Conservation (phyloP, 2,888 invertebrate species). For the Drosophila paranaensis region DNA sequence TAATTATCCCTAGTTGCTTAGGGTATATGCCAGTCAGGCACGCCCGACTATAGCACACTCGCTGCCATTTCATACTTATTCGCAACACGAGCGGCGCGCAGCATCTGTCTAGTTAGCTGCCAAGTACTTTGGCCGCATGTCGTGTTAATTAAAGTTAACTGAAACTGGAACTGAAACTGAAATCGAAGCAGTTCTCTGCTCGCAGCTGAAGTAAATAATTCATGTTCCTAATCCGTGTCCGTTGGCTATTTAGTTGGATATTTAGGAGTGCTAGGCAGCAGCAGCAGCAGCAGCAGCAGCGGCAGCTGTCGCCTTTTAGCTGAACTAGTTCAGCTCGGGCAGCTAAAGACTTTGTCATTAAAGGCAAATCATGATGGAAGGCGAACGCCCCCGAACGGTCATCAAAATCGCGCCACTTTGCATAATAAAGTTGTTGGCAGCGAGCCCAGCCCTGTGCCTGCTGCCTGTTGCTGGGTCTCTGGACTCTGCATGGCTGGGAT, state of each 20-base stretch:
- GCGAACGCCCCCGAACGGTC: constrained; percentile 37
- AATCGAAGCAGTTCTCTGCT: constrained; percentile 1
- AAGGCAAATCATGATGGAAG: constrained; percentile 68
- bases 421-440: constrained; percentile 56
- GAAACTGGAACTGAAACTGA: constrained; percentile 3
- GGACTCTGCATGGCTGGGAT: constrained; percentile 15
- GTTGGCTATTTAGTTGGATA: constrained; percentile 5
- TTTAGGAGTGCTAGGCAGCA: constrained; percentile 40
- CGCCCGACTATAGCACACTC: neutral
- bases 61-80: neutral
- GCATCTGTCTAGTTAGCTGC: constrained; percentile 10
- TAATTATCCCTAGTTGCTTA: too few relatives aligned
- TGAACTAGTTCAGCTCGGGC: constrained; percentile 20
- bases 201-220: neutral
- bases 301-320: constrained; percentile 28
- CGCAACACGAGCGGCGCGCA: constrained; percentile 1
- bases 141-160: constrained; percentile 26
- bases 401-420: constrained; percentile 49
- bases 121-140: constrained; percentile 13
- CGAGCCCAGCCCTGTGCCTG: constrained; percentile 1
- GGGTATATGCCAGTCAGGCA: neutral
- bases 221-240: neutral
- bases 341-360: constrained; percentile 67
- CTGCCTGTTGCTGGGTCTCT: neutral
- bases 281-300: neutral